Base-by-base conservation (phyloP, 2,113 vertebrate species). In the Melanocharis versteri region DNA sequence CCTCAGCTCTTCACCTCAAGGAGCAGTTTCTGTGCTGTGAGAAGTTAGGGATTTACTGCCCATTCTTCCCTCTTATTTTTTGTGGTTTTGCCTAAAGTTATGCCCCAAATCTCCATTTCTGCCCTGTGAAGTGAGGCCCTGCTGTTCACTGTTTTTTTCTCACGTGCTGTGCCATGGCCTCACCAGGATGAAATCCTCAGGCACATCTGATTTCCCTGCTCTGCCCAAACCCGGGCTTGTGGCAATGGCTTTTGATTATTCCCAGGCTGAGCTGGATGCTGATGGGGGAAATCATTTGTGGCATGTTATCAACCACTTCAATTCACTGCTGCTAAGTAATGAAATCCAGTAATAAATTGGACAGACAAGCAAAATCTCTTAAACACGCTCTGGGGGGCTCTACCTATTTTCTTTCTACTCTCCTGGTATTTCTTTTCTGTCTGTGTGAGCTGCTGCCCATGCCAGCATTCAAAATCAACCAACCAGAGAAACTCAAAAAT, bases 331-430 rank as follows among this genome's bases (percentile, higher is more conserved):
- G 75, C 79, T 96, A 94, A 90, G 90, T 94, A 93, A 73, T 88
- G 79, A 92, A 96, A 96, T 90, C 53, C 58, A 80, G 51, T 83
- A 83, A 83, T 92, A 96, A 94, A 95, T 93, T 58, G 93, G 91
- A 83, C 76, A 91, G 90, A 95, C 64, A 85, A 83, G 92, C 62
- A 91, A 79, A 92, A 92, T 93, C 88, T 83, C 64, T 93, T 92
- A 88, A 94, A 90, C 39, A 21, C 1, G 58, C 66, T 92, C 77
- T 22, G 58, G 75, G 51, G 75, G 79, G 19, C 78, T 93, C 47
- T 94, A 91, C 82, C 85, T 92, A 17, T 88, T 95, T 96, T 88
- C 62, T 90, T 83, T 93, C 84, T 62, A 1, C 44, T 83, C 85
- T 93, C 56, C 7, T 80, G 90, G 8, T 83, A 51, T 50, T 90